phyloP scores from a whole-genome alignment of 2,888 invertebrate genomes.

The Chorisops tibialis region DNA sequence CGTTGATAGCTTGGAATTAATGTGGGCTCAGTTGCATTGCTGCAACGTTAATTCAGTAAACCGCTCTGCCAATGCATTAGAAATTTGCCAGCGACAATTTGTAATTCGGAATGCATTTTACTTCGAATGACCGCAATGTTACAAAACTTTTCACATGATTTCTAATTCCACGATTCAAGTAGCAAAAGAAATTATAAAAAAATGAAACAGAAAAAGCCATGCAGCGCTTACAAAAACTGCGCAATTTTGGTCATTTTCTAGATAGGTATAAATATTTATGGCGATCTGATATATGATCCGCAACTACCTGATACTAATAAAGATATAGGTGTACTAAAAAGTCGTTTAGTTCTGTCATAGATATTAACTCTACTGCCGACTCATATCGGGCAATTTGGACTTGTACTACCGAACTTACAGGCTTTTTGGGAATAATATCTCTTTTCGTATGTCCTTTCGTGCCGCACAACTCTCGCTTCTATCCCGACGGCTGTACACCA shows the following conservation, averaged over 20 bases:
- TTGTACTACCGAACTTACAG: constrained; percentile 6
- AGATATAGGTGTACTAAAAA: constrained; percentile 7
- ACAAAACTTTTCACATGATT: constrained; percentile 7
- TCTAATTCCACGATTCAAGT: constrained; percentile 9
- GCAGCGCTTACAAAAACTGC: constrained; percentile 1
- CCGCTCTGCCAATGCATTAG: constrained; percentile 10
- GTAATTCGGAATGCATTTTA: constrained; percentile 18
- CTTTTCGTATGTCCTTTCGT: constrained; percentile 13
- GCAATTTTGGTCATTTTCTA: too few species aligned
- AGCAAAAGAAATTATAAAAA: background rate
- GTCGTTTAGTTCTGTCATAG: constrained; percentile 7
- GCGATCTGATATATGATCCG: constrained; percentile 7
- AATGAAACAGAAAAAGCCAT: background rate
- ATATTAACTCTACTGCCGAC: background rate
- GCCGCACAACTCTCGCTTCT: background rate
- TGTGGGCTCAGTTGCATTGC: constrained; percentile 9
- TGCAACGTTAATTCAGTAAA: constrained; percentile 5
- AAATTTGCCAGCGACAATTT: constrained; percentile 15
- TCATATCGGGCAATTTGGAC: constrained; percentile 1
- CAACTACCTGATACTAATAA: constrained; percentile 18
- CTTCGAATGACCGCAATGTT: background rate
- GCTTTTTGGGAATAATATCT: constrained; percentile 13
- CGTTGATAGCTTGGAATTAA: too few species aligned
- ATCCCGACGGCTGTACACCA: background rate
- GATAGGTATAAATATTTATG: background rate